Evolutionary conservation across 1,140 invertebrate species (phyloP).

Genomic region (Anagrus nilaparvatae): DNA sequence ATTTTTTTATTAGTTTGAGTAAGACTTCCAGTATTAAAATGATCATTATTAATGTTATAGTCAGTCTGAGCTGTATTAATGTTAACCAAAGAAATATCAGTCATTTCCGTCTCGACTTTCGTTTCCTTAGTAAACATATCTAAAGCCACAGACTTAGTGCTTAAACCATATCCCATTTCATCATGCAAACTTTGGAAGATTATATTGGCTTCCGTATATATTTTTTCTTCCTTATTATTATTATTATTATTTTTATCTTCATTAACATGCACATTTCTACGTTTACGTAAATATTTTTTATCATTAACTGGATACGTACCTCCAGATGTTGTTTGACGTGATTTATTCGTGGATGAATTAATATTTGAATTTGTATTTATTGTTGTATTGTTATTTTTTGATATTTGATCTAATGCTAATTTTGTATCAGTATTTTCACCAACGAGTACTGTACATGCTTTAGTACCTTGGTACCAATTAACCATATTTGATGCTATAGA

Average conservation of each 20-base stretch:
- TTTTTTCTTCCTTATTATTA: neutral
- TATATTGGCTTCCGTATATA: too few relatives aligned
- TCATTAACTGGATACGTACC: slow-evolving; percentile 41
- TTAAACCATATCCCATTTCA: too few relatives aligned
- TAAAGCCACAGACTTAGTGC: too few relatives aligned
- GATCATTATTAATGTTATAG: neutral
- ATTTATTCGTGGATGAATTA: slow-evolving; percentile 40
- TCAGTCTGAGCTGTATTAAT: slow-evolving; percentile 2
- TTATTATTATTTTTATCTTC: neutral
- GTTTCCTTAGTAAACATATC: too few relatives aligned
- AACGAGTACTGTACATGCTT: slow-evolving; percentile 72
- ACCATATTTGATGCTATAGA: slow-evolving; percentile 66
- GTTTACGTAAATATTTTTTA: slow-evolving; percentile 42
- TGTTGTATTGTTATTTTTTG: too few relatives aligned
- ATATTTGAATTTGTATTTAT: too few relatives aligned
- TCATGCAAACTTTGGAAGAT: too few relatives aligned
- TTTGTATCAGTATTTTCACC: slow-evolving; percentile 61
- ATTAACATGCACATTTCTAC: slow-evolving; percentile 44
- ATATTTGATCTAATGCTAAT: slow-evolving; percentile 46
- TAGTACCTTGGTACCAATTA: slow-evolving; percentile 68
- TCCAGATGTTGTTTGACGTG: slow-evolving; percentile 48
- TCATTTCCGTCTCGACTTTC: slow-evolving; percentile 9
- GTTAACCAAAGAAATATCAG: neutral
- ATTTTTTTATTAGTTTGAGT: too few relatives aligned
- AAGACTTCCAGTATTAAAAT: too few relatives aligned